These are phyloP conservation scores for Pachypanchax playfairii DNA, from an alignment of 2,113 vertebrate species.

Conservation along the genomic window DNA sequence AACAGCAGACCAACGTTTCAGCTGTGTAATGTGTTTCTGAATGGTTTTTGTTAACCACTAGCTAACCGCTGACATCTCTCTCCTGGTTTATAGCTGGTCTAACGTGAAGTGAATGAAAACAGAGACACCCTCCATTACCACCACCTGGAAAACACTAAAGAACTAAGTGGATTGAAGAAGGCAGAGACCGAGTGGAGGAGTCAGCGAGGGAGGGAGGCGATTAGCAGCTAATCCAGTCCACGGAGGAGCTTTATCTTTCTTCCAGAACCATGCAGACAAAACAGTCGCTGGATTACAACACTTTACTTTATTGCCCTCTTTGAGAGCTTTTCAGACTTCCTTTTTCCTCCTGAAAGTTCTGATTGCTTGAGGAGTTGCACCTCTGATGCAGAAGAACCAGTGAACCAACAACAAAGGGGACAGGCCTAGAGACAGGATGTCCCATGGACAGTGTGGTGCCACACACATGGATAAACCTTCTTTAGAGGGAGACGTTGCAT, in stretches of 20 bases:
- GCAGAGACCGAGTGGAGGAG: slow-evolving; percentile 59
- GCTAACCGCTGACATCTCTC: slow-evolving; percentile 36
- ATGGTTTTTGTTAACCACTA: not conserved
- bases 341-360: slow-evolving; percentile 23
- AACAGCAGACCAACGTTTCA: slow-evolving; percentile 8
- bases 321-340: not conserved
- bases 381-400: not conserved
- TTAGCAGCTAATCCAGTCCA: slow-evolving; percentile 73
- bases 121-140: slow-evolving; percentile 22
- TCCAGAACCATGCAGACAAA: slow-evolving; percentile 50
- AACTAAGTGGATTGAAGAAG: slow-evolving; percentile 73
- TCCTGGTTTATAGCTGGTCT: slow-evolving; percentile 43
- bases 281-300: slow-evolving; percentile 60
- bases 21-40: slow-evolving; percentile 18
- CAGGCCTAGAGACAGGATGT: slow-evolving; percentile 27
- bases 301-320: slow-evolving; percentile 35
- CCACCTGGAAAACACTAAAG: slow-evolving; percentile 37
- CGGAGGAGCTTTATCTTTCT: slow-evolving; percentile 55
- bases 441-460: slow-evolving; percentile 26
- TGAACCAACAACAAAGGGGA: not conserved
- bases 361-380: not conserved
- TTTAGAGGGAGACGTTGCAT: slow-evolving; percentile 36
- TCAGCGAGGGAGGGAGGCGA: slow-evolving; percentile 49
- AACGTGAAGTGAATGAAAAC: slow-evolving; percentile 53
- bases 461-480: slow-evolving; percentile 58